phyloP scores from a whole-genome alignment of 2,888 invertebrate genomes.

The Andrena haemorrhoa region DNA sequence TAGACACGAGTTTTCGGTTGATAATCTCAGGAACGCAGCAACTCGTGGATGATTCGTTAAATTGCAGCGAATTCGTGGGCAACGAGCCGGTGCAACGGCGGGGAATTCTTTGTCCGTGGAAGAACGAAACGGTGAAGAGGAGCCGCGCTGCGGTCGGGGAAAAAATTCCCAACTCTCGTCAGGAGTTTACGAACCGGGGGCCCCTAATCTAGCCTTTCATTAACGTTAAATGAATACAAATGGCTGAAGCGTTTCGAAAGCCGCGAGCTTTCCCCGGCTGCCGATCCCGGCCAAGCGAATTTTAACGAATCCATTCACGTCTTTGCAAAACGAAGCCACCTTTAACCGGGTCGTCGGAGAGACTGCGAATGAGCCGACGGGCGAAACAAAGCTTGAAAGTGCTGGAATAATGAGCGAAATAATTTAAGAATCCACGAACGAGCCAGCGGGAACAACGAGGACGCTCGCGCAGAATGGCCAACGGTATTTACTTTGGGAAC shows the following conservation, averaged over 20 bases:
- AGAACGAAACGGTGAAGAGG: background rate
- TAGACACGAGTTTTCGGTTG: background rate
- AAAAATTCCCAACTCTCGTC: conserved; percentile 13
- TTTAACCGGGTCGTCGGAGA: conserved; percentile 7
- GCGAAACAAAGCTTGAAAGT: background rate
- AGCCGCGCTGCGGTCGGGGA: background rate
- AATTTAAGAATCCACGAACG: conserved; percentile 1
- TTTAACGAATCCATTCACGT: conserved; percentile 33
- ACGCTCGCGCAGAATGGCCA: background rate
- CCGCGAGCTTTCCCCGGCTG: background rate
- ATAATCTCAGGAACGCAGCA: background rate
- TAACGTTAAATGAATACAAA: conserved; percentile 41
- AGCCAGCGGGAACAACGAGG: background rate
- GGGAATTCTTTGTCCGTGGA: background rate
- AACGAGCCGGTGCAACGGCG: background rate
- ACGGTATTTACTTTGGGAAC: background rate
- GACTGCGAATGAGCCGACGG: background rate
- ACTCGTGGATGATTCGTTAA: conserved; percentile 7
- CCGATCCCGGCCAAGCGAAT: background rate
- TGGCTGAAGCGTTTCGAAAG: conserved; percentile 22
- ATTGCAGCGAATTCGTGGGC: background rate
- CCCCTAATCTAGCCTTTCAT: conserved; percentile 45
- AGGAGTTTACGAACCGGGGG: conserved; percentile 7
- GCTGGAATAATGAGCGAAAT: background rate
- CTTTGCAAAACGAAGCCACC: background rate